Percentiles rank a stretch among this genome's conserved stretches.
Evolutionary conservation across 2,888 invertebrate species (phyloP).

Genomic region (Napeogenes sylphis): DNA sequence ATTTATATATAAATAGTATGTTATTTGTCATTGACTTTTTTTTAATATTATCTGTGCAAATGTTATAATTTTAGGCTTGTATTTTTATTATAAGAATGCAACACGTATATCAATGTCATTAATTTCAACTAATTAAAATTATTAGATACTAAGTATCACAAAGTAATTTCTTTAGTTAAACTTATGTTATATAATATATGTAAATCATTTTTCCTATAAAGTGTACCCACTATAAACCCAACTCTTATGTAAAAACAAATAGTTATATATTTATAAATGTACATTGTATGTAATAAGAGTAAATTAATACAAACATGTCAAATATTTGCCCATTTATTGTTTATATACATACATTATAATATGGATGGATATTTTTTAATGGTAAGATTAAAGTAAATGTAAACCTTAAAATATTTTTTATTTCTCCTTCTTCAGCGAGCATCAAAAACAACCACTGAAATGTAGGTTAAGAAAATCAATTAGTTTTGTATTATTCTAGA

Average conservation of each 20-base stretch:
- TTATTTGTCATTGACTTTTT: too few relatives aligned
- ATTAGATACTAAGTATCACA: constrained; percentile 5
- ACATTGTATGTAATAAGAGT: constrained; percentile 15
- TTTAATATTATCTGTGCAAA: not conserved
- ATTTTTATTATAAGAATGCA: not conserved
- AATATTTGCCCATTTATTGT: constrained; percentile 51
- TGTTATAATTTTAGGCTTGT: not conserved
- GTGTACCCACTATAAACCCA: not conserved
- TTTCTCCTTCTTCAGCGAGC: constrained; percentile 76
- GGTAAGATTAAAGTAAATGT: constrained; percentile 46
- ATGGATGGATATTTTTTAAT: constrained; percentile 48
- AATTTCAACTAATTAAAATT: not conserved
- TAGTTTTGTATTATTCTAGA: constrained; percentile 11
- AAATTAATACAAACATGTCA: constrained; percentile 40
- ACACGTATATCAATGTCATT: not conserved
- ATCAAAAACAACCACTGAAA: constrained; percentile 91
- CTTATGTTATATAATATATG: not conserved
- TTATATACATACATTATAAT: constrained; percentile 40
- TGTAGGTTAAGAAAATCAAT: constrained; percentile 64
- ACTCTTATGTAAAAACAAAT: not conserved
- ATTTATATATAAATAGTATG: too few relatives aligned
- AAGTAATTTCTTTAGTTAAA: constrained; percentile 2
- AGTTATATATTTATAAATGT: constrained; percentile 16
- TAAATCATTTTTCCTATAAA: too few relatives aligned
- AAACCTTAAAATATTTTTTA: constrained; percentile 32